Evolutionary conservation across 1,140 invertebrate species (phyloP), one percentile per base, ranked within the genome.

Genomic region (Platorchestia sp.): DNA sequence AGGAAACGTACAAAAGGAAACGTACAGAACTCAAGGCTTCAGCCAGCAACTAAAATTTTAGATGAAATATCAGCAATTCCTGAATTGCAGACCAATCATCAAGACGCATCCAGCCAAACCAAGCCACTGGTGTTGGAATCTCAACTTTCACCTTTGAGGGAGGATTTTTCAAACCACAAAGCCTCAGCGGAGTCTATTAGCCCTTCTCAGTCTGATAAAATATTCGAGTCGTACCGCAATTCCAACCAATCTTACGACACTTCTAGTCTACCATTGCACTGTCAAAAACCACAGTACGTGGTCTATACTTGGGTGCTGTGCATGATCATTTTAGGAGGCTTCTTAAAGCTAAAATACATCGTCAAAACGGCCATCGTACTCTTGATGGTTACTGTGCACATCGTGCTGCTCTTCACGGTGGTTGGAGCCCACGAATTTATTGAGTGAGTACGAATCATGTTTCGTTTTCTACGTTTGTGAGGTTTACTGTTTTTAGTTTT

Each of bases 251-350:
- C 43, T 44, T 42, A 44, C 41, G 87, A 89, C 41, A 42, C 43
- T 42, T 93, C 91, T 45, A 93, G 91, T 22, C 45, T 93, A 16
- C 91, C 91, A 3, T n/a, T 93, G 91, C 91, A 93, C 91, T 93
- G 91, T 44, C 91, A 93, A 43, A 75, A 98, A 96, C 98, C 98
- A 0, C 98, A 99, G 97, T 99, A 99, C 97, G 98, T 99, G 22
- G 98, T 99, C 0, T 99, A 99, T 97, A 99, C 98, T 0, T 99
- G 99, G 98, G 98, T 99, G 44, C 97, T 99, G n/a, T 99, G 98
- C 95, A 97, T 99, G 75, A 98, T 99, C 0, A 98, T 99, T 0
- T 97, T 99, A 95, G 99, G 99, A 0, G 98, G 99, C 0, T 99
- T 99, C n/a, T 97, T 99, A 22, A 99, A 99, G 97, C 97, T 99